Percentiles rank a stretch among this genome's conserved stretches.
Evolutionary conservation across 2,113 vertebrate genomes (phyloP).

Genomic region (Pithys albifrons): DNA sequence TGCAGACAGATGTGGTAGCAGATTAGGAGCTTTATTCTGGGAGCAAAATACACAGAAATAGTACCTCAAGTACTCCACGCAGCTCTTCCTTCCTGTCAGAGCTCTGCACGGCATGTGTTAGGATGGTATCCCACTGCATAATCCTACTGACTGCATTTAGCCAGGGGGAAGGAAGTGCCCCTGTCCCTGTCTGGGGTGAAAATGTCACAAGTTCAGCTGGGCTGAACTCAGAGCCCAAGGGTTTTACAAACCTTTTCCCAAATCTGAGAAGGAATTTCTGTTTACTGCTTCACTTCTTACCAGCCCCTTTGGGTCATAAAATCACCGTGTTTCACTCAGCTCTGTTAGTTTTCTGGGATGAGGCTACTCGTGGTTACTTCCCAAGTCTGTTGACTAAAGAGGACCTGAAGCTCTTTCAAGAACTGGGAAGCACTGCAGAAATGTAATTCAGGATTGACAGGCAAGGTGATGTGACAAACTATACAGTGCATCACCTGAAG

Average conservation of each 20-base stretch:
- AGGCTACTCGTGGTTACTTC: not conserved
- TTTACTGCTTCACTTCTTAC: not conserved
- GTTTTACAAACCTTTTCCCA: not conserved
- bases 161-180: not conserved
- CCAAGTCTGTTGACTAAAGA: not conserved
- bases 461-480: rapidly evolving
- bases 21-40: not conserved
- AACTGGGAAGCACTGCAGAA: rapidly evolving
- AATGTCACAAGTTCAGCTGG: not conserved
- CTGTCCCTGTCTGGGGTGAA: not conserved
- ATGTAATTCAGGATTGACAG: not conserved
- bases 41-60: not conserved
- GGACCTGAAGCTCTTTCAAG: not conserved
- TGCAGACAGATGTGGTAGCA: not conserved
- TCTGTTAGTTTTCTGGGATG: not conserved
- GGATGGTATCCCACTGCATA: rapidly evolving
- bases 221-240: not conserved
- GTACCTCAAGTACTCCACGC: rapidly evolving
- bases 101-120: rapidly evolving
- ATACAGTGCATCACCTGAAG: not conserved
- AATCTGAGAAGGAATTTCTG: not conserved
- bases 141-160: not conserved
- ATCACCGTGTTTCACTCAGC: not conserved
- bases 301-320: not conserved
- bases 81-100: not conserved